Percentiles rank a stretch among this genome's conserved stretches.
Conservation (phyloP, 2,797 vertebrate genomes). For the Petrocephalus sullivani region DNA sequence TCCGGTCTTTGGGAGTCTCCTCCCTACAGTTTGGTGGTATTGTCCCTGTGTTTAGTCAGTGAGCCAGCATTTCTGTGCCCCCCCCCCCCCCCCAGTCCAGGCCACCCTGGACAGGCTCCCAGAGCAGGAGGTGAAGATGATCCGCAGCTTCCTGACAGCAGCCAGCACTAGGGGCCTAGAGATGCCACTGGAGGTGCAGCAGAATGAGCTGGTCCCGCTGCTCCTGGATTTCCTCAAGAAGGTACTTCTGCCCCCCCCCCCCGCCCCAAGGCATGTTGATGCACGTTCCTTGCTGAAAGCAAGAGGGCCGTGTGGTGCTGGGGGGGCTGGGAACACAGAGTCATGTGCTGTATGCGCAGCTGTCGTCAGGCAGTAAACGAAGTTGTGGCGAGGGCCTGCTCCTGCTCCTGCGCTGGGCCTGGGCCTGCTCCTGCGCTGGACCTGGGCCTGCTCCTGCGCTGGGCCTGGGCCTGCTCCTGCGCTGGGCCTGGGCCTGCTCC, state of each 20-base stretch:
- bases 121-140: constrained; percentile 22
- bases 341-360: neutral
- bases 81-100: neutral
- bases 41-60: neutral
- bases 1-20: neutral
- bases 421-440: too few relatives aligned
- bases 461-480: too few relatives aligned
- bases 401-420: neutral
- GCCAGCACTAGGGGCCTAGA: neutral
- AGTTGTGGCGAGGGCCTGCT: neutral
- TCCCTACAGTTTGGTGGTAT: neutral
- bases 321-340: too few relatives aligned
- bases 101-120: constrained; percentile 12
- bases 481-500: too few relatives aligned
- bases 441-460: neutral
- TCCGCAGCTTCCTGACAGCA: neutral
- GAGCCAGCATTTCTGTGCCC: neutral
- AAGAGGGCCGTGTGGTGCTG: neutral
- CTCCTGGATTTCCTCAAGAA: constrained; percentile 13
- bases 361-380: neutral
- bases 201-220: neutral
- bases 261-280: neutral
- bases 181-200: neutral
- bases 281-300: neutral
- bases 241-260: neutral